These are phyloP conservation scores for Phalera bucephala DNA, from an alignment of 2,888 invertebrate genomes.

Conservation along the genomic window DNA sequence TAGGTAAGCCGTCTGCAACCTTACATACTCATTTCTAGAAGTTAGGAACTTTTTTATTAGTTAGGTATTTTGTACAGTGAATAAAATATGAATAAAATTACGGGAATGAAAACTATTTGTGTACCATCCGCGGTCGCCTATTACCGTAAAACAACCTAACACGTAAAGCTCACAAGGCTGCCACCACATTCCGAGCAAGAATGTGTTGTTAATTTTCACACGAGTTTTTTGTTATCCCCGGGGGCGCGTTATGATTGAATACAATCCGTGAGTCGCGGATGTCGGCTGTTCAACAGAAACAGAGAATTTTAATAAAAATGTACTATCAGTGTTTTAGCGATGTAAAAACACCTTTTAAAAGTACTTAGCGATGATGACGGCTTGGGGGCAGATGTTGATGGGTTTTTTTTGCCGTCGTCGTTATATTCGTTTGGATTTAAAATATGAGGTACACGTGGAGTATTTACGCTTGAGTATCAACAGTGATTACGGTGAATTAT, in stretches of 20 bases:
- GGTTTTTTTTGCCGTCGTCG: constrained; percentile 1
- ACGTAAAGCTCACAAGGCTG: neutral
- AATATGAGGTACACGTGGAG: neutral
- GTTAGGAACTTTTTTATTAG: no score
- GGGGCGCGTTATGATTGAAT: constrained; percentile 60
- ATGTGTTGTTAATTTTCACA: constrained; percentile 64
- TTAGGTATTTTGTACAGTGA: no score
- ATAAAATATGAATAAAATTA: no score
- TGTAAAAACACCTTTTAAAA: constrained; percentile 40
- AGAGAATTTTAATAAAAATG: constrained; percentile 23
- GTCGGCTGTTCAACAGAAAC: constrained; percentile 26
- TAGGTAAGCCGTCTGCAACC: no score
- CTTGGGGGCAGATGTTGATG: constrained; percentile 11
- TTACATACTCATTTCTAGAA: no score
- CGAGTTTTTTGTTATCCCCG: constrained; percentile 46
- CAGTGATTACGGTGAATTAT: no score
- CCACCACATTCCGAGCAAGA: constrained; percentile 16
- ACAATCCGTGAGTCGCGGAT: constrained; percentile 50
- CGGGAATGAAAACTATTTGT: no score
- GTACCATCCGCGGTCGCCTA: no score
- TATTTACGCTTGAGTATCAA: no score
- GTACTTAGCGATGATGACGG: constrained; percentile 27
- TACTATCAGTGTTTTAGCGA: constrained; percentile 40
- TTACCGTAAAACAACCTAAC: no score
- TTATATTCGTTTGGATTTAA: no score